Evolutionary conservation across 2,888 invertebrate genomes (phyloP).

Genomic region (Caenorhabditis sp.): DNA sequence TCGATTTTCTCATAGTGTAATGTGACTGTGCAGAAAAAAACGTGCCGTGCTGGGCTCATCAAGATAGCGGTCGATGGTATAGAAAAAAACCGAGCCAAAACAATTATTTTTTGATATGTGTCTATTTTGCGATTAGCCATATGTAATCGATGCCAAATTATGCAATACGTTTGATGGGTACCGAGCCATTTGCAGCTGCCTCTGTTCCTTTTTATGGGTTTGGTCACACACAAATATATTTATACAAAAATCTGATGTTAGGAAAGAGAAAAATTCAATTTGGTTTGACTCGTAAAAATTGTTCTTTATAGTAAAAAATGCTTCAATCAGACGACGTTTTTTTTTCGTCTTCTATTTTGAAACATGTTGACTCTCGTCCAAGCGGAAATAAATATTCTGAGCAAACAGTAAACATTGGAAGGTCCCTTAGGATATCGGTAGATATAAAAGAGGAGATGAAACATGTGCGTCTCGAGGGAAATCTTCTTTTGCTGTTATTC

Average conservation of each 20-base stretch:
- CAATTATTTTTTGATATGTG: neutral
- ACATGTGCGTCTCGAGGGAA: neutral
- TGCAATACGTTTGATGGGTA: slow-evolving; percentile 39
- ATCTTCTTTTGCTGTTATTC: neutral
- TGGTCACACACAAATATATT: slow-evolving; percentile 5
- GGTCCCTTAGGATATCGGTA: neutral
- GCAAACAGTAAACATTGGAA: neutral
- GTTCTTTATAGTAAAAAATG: no score
- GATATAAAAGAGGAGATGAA: neutral
- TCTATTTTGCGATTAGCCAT: neutral
- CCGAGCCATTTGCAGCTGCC: slow-evolving; percentile 28
- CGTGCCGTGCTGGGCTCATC: neutral
- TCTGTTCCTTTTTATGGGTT: neutral
- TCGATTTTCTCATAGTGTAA: no score
- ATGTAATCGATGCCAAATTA: slow-evolving; percentile 37
- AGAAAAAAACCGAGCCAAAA: neutral
- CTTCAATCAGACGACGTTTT: neutral
- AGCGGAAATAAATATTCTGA: neutral
- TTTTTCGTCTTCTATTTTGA: neutral
- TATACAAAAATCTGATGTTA: slow-evolving; percentile 16
- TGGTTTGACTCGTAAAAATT: neutral
- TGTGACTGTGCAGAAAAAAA: neutral
- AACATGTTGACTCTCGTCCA: neutral
- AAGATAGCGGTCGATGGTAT: neutral
- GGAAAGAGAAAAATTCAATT: slow-evolving; percentile 20